phyloP scores from a whole-genome alignment of 2,888 invertebrate species.

The Andricus curvator region DNA sequence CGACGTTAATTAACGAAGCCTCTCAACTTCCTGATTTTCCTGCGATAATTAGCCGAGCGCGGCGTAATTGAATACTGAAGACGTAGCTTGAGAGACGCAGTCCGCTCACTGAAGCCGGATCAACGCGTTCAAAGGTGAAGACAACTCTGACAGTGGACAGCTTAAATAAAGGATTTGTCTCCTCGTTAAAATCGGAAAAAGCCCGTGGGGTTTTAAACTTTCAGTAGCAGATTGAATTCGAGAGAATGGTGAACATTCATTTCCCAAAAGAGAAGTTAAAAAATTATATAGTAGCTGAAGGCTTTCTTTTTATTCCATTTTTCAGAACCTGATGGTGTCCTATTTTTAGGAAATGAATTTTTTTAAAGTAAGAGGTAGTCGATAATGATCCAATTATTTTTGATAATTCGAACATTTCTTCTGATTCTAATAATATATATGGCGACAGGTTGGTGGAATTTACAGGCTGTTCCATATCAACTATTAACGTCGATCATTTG shows the following conservation, averaged over 20 bases:
- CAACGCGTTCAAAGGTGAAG: constrained; percentile 21
- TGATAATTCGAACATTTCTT: neutral
- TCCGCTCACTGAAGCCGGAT: constrained; percentile 19
- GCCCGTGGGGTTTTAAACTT: constrained; percentile 1
- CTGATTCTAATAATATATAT: neutral
- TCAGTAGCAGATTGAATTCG: constrained; percentile 2
- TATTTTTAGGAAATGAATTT: too few relatives aligned
- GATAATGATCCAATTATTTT: constrained; percentile 3
- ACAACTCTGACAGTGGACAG: constrained; percentile 25
- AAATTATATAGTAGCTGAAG: neutral
- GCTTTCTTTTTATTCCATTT: too few relatives aligned
- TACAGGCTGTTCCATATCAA: neutral
- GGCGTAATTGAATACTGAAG: constrained; percentile 30
- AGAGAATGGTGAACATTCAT: neutral
- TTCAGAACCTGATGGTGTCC: too few relatives aligned
- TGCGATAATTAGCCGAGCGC: constrained; percentile 64
- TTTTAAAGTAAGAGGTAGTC: too few relatives aligned
- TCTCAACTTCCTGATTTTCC: constrained; percentile 49
- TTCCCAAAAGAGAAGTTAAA: constrained; percentile 4
- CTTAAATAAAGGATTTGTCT: constrained; percentile 21
- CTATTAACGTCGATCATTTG: constrained; percentile 27
- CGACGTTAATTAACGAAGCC: constrained; percentile 35
- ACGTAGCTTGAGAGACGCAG: constrained; percentile 6
- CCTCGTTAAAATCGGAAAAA: constrained; percentile 27
- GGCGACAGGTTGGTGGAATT: neutral